These are phyloP conservation scores for Phalera bucephala DNA, from an alignment of 2,888 invertebrate genomes.

Conservation along the genomic window DNA sequence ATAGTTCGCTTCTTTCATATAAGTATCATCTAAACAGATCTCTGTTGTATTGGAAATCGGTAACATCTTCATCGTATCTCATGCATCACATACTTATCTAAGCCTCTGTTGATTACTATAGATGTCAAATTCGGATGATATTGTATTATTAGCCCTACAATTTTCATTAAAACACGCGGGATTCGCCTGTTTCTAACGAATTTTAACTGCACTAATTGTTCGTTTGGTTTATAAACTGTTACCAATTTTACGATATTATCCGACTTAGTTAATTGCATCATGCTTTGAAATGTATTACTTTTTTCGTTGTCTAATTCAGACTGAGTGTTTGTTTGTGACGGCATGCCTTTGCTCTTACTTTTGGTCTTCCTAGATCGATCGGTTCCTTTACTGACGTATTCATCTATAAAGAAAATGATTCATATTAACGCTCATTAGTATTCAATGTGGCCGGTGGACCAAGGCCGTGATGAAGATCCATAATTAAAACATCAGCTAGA, in stretches of 20 bases:
- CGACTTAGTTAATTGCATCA: not conserved
- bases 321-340: not conserved
- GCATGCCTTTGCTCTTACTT: not conserved
- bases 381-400: not conserved
- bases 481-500: no score
- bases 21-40: constrained; percentile 48
- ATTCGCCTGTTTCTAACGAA: constrained; percentile 41
- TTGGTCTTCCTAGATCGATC: not conserved
- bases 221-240: constrained; percentile 34
- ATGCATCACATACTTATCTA: constrained; percentile 35
- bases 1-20: constrained; percentile 44
- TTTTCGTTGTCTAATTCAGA: not conserved
- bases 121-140: constrained; percentile 38
- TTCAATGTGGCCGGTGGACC: no score
- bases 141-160: constrained; percentile 43
- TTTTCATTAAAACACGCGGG: constrained; percentile 43
- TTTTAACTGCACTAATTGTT: constrained; percentile 42
- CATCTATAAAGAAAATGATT: not conserved
- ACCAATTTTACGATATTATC: constrained; percentile 11
- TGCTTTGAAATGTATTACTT: not conserved
- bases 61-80: constrained; percentile 51
- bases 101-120: constrained; percentile 42
- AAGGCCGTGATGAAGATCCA: no score
- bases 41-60: constrained; percentile 47
- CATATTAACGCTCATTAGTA: no score